A percentile compares a stretch with the other conserved stretches of the same genome.
These are phyloP conservation scores for Galleria mellonella DNA, from an alignment of 1,140 invertebrate species.

Conservation along the genomic window DNA sequence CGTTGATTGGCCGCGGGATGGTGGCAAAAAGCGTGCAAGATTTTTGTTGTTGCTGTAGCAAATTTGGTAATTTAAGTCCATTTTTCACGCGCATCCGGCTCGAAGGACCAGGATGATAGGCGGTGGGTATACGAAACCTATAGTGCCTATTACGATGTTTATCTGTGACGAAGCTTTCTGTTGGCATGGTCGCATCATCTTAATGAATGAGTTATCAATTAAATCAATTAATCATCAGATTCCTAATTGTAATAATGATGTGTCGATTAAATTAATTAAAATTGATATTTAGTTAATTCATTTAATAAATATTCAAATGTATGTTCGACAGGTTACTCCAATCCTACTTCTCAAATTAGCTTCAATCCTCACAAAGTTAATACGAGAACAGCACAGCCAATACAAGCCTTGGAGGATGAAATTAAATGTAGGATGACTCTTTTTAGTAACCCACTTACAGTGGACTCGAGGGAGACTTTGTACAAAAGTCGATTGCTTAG, in stretches of 20 bases:
- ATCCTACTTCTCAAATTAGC: background rate
- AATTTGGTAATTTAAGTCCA: conserved; percentile 12
- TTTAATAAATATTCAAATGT: background rate
- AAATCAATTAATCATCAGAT: background rate
- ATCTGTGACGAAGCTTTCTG: background rate
- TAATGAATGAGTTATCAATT: background rate
- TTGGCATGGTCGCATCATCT: background rate
- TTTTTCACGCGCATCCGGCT: conserved; percentile 9
- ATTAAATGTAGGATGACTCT: no score
- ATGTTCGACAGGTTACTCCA: background rate
- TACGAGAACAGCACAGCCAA: no score
- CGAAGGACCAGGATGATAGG: conserved; percentile 12
- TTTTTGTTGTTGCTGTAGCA: conserved; percentile 25
- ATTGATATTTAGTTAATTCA: background rate
- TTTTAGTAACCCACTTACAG: no score
- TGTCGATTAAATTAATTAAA: background rate
- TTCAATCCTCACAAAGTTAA: background rate
- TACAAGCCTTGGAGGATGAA: no score
- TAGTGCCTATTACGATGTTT: background rate
- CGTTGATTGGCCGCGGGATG: conserved; percentile 13
- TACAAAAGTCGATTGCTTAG: no score
- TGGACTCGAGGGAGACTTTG: no score
- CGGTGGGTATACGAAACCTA: background rate
- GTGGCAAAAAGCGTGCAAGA: conserved; percentile 32
- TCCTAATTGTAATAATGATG: background rate